Evolutionary conservation across 2,113 vertebrate genomes (phyloP).

Genomic region (Speoplatyrhinus poulsoni): DNA sequence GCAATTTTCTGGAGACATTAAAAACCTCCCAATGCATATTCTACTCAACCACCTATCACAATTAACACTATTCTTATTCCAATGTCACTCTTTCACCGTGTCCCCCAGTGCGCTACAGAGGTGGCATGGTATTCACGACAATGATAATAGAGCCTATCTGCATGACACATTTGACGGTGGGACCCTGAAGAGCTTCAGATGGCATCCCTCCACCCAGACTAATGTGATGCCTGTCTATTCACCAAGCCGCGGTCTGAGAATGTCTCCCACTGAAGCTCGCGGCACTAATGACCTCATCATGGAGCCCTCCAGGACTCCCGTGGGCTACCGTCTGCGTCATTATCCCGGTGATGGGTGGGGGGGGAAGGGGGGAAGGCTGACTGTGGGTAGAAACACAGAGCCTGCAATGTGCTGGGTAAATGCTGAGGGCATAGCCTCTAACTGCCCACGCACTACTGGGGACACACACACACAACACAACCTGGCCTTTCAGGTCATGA

Average conservation of each 20-base stretch:
- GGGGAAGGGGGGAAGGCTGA: constrained; percentile 34
- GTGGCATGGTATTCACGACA: constrained; percentile 40
- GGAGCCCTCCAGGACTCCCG: constrained; percentile 23
- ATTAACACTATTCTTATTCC: constrained; percentile 44
- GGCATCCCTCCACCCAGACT: constrained; percentile 37
- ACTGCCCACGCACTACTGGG: constrained; percentile 33
- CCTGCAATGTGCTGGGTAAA: constrained; percentile 34
- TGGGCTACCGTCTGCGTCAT: constrained; percentile 37
- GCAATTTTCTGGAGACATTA: constrained; percentile 56
- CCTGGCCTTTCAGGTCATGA: constrained; percentile 34
- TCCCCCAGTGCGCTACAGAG: constrained; percentile 32
- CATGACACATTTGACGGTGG: constrained; percentile 64
- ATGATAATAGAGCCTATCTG: constrained; percentile 64
- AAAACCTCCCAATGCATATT: constrained; percentile 54
- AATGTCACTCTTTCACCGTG: constrained; percentile 26
- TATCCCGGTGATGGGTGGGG: constrained; percentile 31
- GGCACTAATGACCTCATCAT: constrained; percentile 42
- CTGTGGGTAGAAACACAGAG: constrained; percentile 46
- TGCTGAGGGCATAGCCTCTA: constrained; percentile 32
- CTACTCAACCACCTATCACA: constrained; percentile 39
- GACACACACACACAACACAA: constrained; percentile 25
- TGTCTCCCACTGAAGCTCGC: constrained; percentile 33
- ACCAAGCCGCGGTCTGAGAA: constrained; percentile 34
- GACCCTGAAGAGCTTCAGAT: constrained; percentile 58
- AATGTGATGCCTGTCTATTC: constrained; percentile 51